Evolutionary conservation across 2,797 vertebrate genomes (phyloP).

Genomic region (Macropus fuliginosus): DNA sequence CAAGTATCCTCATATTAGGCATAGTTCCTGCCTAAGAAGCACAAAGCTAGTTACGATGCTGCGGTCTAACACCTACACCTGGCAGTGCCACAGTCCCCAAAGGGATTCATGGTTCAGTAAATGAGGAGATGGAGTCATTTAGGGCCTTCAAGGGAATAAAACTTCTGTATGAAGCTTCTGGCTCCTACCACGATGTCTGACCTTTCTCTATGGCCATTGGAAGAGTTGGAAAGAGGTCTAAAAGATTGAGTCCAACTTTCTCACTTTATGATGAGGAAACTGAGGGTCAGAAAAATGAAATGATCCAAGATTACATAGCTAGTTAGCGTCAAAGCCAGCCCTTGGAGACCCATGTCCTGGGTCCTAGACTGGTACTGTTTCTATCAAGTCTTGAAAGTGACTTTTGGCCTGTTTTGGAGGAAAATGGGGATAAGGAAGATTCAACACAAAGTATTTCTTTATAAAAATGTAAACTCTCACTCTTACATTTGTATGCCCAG

Average conservation of each 20-base stretch:
- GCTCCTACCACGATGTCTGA: not conserved
- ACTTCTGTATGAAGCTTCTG: not conserved
- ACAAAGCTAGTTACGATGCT: not conserved
- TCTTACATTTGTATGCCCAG: not conserved
- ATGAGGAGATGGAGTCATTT: not conserved
- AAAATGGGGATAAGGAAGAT: not conserved
- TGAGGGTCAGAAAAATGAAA: not conserved
- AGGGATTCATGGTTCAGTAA: not conserved
- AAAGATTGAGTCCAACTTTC: not conserved
- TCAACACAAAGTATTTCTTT: not conserved
- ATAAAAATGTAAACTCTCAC: not conserved
- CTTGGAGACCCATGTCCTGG: not conserved
- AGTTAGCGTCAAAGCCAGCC: not conserved
- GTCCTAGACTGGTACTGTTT: not conserved
- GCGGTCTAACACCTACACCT: not conserved
- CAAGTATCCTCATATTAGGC: conserved; percentile 45
- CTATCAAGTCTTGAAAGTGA: not conserved
- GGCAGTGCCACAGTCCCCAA: not conserved
- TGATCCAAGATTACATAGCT: not conserved
- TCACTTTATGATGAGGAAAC: not conserved
- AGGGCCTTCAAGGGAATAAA: not conserved
- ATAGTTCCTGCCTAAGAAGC: conserved; percentile 41
- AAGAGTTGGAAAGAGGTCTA: not conserved
- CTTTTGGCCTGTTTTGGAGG: not conserved
- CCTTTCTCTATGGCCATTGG: not conserved